Conservation (phyloP, 35 echinoderm and acorn worm genomes). For the Anneissia japonica region DNA sequence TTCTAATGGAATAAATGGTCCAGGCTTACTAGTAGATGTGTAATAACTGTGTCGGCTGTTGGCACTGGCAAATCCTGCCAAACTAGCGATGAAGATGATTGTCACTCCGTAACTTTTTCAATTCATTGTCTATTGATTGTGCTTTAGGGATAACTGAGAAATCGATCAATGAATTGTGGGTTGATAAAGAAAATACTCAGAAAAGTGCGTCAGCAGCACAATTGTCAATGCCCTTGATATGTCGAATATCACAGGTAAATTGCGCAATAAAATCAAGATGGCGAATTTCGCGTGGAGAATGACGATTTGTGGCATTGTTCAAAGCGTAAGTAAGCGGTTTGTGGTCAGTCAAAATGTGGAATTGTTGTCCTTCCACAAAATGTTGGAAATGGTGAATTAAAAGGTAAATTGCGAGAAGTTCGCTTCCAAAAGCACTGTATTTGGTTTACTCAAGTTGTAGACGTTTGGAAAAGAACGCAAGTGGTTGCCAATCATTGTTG, state of each 20-base stretch:
- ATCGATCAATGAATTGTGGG: too few relatives aligned
- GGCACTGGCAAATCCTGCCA: too few relatives aligned
- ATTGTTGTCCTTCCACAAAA: neutral
- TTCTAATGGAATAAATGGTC: conserved; percentile 8
- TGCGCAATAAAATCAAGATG: too few relatives aligned
- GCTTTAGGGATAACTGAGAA: too few relatives aligned
- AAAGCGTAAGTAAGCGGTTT: neutral
- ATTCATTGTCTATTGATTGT: too few relatives aligned
- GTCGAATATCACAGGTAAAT: too few relatives aligned
- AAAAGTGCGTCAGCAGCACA: too few relatives aligned
- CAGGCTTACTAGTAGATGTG: conserved; percentile 1
- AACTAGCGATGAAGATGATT: too few relatives aligned
- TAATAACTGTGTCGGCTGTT: neutral
- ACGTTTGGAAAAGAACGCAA: conserved; percentile 14
- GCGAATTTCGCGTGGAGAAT: conserved; percentile 26
- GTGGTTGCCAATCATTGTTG: conserved; percentile 10
- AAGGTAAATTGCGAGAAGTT: neutral
- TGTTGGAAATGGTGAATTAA: neutral
- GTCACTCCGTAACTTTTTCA: too few relatives aligned
- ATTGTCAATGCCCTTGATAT: too few relatives aligned
- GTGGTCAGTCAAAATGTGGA: neutral
- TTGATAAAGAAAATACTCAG: too few relatives aligned
- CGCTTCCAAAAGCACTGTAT: conserved; percentile 7
- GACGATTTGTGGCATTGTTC: conserved; percentile 8
- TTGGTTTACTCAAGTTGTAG: conserved; percentile 11